Evolutionary conservation across 2,797 vertebrate genomes (phyloP), one percentile per base, ranked within the genome.

Genomic region (Rachycentron canadum): DNA sequence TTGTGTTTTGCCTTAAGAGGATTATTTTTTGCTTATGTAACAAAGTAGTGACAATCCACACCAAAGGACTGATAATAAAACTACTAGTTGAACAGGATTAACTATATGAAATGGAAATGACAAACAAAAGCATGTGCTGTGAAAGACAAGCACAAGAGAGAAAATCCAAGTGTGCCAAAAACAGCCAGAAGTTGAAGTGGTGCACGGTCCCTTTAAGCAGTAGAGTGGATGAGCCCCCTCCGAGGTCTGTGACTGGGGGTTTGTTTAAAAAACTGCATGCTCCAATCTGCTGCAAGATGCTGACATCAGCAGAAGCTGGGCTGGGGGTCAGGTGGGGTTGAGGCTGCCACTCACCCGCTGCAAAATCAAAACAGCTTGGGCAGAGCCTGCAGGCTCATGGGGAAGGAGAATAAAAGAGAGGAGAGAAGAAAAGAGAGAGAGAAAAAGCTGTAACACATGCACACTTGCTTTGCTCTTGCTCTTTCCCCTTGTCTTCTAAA

Each of bases 231-330:
- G 85, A 89, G 84, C 63, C 59, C 71, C 86, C 83, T 78, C 64
- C 32, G 50, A 86, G 85, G 80, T 64, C 53, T 30, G 16, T 87
- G 89, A 69, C 79, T 71, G 66, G 84, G 88, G 88, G 91, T 94
- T 94, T 94, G 94, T 95, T 94, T 91, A 92, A 93, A 93, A 91
- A 94, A 94, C 84, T 88, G 82, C 92, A 92, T 32, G 81, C 90
- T 90, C 82, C 92, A 94, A 93, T 93, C 92, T 91, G 88, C 82
- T 63, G 88, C 87, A 93, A 94, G 92, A 95, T 93, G 95, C 95
- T 94, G 94, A 95, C 93, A 92, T 95, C 93, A 94, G 94, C 94
- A 93, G 76, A 93, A 93, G 90, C 88, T 13, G 73, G 55, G 82
- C 86, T 82, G 73, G 82, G 88, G 94, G 94, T 94, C 93, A 92